Evolutionary conservation across 2,888 invertebrate species (phyloP).

Genomic region (Trichopoda pennipes): DNA sequence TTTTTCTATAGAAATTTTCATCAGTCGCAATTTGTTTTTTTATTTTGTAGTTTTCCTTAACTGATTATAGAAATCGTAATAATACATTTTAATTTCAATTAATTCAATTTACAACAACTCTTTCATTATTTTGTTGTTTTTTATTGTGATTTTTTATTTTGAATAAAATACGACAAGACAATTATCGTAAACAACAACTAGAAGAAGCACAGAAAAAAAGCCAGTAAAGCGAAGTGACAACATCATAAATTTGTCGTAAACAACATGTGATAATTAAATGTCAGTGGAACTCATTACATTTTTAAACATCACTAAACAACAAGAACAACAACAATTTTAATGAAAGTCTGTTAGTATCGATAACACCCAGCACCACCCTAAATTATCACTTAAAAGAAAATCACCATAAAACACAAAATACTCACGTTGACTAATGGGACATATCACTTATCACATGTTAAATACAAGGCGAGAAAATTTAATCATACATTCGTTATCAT

Average conservation of each 20-base stretch:
- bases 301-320: conserved; percentile 58
- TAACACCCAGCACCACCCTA: not conserved
- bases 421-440: conserved; percentile 63
- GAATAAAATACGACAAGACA: conserved; percentile 43
- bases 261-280: conserved; percentile 67
- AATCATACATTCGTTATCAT: conserved; percentile 11
- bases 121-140: not conserved
- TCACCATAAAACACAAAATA: conserved; percentile 51
- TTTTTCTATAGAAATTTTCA: no score
- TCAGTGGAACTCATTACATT: conserved; percentile 64
- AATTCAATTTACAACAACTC: conserved; percentile 51
- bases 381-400: conserved; percentile 19
- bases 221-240: conserved; percentile 19
- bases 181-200: conserved; percentile 59
- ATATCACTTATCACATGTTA: conserved; percentile 63
- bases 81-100: conserved; percentile 44
- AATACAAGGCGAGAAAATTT: conserved; percentile 35
- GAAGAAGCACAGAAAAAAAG: conserved; percentile 17
- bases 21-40: no score
- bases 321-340: no score
- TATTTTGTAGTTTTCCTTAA: not conserved
- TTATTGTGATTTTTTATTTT: not conserved
- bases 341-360: conserved; percentile 1
- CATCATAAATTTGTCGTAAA: conserved; percentile 33
- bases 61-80: conserved; percentile 18